These are phyloP conservation scores for Amblyteles armatorius DNA, from an alignment of 2,888 invertebrate species.

Conservation along the genomic window DNA sequence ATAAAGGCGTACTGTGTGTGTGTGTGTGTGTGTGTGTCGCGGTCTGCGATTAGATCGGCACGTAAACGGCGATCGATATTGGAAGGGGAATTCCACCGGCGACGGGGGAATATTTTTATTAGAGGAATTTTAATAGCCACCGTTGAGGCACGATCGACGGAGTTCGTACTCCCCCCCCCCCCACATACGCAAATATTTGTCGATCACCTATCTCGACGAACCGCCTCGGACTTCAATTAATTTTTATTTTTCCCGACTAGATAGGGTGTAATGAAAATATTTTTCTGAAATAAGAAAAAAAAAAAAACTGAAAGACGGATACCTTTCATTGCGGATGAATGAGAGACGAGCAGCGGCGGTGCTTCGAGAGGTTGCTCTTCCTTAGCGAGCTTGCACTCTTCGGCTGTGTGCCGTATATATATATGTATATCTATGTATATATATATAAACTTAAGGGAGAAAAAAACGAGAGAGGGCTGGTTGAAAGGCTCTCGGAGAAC, in stretches of 20 bases:
- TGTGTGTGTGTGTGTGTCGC: slow-evolving; percentile 14
- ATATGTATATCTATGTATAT: not conserved
- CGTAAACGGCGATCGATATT: slow-evolving; percentile 51
- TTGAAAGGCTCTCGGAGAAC: slow-evolving; percentile 53
- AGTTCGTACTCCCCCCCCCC: not conserved
- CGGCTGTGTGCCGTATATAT: slow-evolving; percentile 5
- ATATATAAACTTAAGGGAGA: not conserved
- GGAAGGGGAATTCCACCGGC: slow-evolving; percentile 42
- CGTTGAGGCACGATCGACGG: not conserved
- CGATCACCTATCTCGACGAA: slow-evolving; percentile 15
- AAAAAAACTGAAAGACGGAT: not conserved
- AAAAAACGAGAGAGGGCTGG: not conserved
- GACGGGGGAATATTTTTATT: slow-evolving; percentile 27
- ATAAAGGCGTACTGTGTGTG: not conserved
- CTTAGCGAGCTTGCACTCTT: slow-evolving; percentile 22
- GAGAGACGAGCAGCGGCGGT: slow-evolving; percentile 7
- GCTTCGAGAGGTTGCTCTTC: slow-evolving; percentile 17
- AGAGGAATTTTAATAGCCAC: slow-evolving; percentile 41
- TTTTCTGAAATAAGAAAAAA: not conserved
- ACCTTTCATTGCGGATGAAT: slow-evolving; percentile 34
- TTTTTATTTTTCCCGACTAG: slow-evolving; percentile 25
- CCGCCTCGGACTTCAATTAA: slow-evolving; percentile 34
- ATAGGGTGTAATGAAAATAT: slow-evolving; percentile 31
- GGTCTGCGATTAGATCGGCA: slow-evolving; percentile 53
- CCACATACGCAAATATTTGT: slow-evolving; percentile 53